Evolutionary conservation across 2,888 invertebrate genomes (phyloP), one percentile per base, ranked within the genome.

Genomic region (Pristionchus maxplancki): DNA sequence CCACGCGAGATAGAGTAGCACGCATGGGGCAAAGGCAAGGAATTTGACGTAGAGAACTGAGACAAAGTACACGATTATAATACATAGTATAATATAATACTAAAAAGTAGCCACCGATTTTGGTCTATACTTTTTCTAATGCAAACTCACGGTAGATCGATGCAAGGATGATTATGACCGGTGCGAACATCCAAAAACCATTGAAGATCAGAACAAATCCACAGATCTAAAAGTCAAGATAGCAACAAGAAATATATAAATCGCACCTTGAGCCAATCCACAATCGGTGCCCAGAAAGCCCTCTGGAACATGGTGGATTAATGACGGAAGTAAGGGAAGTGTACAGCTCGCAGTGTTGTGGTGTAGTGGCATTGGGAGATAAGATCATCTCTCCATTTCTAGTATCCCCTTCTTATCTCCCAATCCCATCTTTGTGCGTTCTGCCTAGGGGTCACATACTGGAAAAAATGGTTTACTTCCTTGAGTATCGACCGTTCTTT

Each of bases 171-270:
- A 74, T 74, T 6, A 74, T 74, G 5, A 40, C 40, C 0, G 74
- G 74, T 9, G 74, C 40, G n/a, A 74, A 31, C 74, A 74, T 74
- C 74, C 74, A 74, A 20, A 74, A 74, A 1, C 74, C 74, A 74
- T 24, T 37, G 74, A 74, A 67, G 13, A 67, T 31, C 34, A 67
- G 13, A 6, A 34, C 34, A 17, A 67, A 67, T 15, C 31, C 64
- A 17, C 64, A 34, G 9, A 67, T 67, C 64, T 67, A 4, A 13
- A 67, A 8, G 24, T 67, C 31, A 2, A 28, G 11, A 31, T 1
- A 1, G 15, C 1, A 31, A 2, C 31, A 13, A 17, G 62, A 62
- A 31, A 31, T 1, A 0, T 11, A 5, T 28, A 28, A 28, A 62
- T 1, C 3, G 15, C 28, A 67, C 64, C 64, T 67, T 67, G 64